Base-by-base conservation (phyloP, 2,888 invertebrate genomes). In the Diplazon laetatorius region DNA sequence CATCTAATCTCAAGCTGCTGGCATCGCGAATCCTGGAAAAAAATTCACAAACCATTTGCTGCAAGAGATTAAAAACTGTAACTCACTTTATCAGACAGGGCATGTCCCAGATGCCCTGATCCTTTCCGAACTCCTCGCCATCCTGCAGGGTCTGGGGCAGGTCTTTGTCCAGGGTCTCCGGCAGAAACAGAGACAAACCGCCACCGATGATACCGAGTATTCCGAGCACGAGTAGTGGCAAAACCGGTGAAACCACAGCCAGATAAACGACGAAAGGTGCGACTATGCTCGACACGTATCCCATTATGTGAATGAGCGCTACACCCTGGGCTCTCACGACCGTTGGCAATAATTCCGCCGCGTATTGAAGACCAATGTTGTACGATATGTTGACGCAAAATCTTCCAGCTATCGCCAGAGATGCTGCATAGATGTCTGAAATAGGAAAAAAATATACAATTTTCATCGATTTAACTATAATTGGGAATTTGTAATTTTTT, bases 361-460 rank as follows among this genome's bases (percentile, higher is more conserved):
- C 97, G 90, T 97, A 97, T 84, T 97, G 97, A 0, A 97, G 93
- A 0, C 97, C 97, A 80, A 97, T 97, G 90, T 97, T 97, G 91
- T 97, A 97, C 0, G 97, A 96, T 63, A 97, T 96, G 89, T 97
- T 97, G 10, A 97, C 95, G 80, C 96, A 95, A 83, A 97, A 97
- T 16, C 97, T 92, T 2, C 97, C 97, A 77, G 95, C 92, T 78
- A 97, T 96, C 6, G 97, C 97, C 65, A 97, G 91, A 0, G 95
- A 92, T 0, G 96, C 96, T 42, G 96, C 94, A 4, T 95, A 94
- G 0, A 95, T 93, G 44, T 95, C 95, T 95, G 89, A 85, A 48
- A 42, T 30, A 30, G 30, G 22, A 20, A 42, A 62, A 73, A 22
- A 0, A 30, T 30, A 6, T 2, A 10, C 30, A 62, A 44, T 14